Base-by-base conservation (phyloP, 2,113 vertebrate genomes). In the Callorhinus ursinus region DNA sequence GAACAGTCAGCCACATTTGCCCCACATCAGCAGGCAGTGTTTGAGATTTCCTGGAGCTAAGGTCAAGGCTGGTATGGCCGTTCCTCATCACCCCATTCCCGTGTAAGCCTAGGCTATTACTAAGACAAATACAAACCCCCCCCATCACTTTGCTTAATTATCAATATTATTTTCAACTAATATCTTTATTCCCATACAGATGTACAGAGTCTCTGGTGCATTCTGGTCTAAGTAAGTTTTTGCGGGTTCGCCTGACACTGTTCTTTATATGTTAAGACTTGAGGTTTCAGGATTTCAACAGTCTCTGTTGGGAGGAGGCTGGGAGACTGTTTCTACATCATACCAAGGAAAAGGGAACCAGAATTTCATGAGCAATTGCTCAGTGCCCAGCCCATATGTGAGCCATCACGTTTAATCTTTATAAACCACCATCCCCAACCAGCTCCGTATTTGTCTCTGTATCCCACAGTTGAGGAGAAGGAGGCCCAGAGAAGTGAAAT, bases 251-350 rank as follows among this genome's bases (percentile, higher is more conserved):
- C 14, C 36, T n/a, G 72, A 61, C 33, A n/a, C 14, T 53, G 26
- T 69, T 61, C 59, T 76, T 91, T 91, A 4, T 67, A 88, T 10
- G 15, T 81, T 88, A 77, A 28, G 88, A 88, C 16, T 71, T 39
- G 51, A 94, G 46, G 83, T 76, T 95, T 88, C 77, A 84, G 51
- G n/a, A 71, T 96, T 93, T 97, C 82, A 55, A 63, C 90, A 88
- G 71, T 49, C 49, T 88, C 80, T 85, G n/a, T 33, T 74, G 61
- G 28, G 63, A 84, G 53, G 81, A 79, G 36, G 31, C 53, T 1
- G 4, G 42, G 59, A 80, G 12, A 39, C 49, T 76, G 67, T 86
- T 96, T 94, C 65, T 59, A 85, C 67, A 86, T 87, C 67, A 72
- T 22, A 87, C 13, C 69, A 83, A 67, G 69, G 33, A 46, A 87